Conservation (phyloP, 2,888 invertebrate species). For the Agrilus biguttatus region DNA sequence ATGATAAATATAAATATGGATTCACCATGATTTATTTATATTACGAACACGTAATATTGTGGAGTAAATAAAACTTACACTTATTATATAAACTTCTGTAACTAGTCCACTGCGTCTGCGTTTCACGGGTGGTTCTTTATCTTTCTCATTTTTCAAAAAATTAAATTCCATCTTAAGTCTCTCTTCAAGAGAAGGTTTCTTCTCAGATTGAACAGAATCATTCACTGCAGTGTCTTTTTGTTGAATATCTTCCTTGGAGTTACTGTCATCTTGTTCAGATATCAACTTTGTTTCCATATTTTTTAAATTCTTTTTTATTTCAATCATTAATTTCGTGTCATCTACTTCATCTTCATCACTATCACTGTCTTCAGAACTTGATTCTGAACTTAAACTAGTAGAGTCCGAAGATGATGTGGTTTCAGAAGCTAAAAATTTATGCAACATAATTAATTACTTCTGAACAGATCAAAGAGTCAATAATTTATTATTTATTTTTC, state of each 20-base stretch:
- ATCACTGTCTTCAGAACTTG: conserved; percentile 32
- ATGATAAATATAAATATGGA: too few species aligned
- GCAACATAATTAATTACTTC: not conserved
- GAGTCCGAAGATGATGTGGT: conserved; percentile 27
- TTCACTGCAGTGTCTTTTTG: conserved; percentile 6
- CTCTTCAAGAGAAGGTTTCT: conserved; percentile 20
- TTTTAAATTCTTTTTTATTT: conserved; percentile 25
- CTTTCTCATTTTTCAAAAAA: conserved; percentile 14
- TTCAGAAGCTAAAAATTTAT: conserved; percentile 20
- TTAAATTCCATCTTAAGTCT: conserved; percentile 22
- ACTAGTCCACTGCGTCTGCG: conserved; percentile 41
- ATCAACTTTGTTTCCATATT: conserved; percentile 17
- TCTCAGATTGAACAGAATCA: conserved; percentile 12
- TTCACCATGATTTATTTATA: too few species aligned
- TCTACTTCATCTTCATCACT: conserved; percentile 20
- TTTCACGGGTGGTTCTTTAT: conserved; percentile 20
- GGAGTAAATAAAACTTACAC: conserved; percentile 34
- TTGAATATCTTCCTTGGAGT: conserved; percentile 17
- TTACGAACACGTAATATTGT: conserved; percentile 3
- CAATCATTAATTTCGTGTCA: conserved; percentile 24
- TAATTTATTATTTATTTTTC: too few species aligned
- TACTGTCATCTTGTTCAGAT: conserved; percentile 19
- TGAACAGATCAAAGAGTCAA: too few species aligned
- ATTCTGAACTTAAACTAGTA: conserved; percentile 30
- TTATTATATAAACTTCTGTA: conserved; percentile 44